Percentiles rank a stretch among this genome's conserved stretches.
Evolutionary conservation across 1,140 invertebrate species (phyloP).

Genomic region (Kradibia gibbosae): DNA sequence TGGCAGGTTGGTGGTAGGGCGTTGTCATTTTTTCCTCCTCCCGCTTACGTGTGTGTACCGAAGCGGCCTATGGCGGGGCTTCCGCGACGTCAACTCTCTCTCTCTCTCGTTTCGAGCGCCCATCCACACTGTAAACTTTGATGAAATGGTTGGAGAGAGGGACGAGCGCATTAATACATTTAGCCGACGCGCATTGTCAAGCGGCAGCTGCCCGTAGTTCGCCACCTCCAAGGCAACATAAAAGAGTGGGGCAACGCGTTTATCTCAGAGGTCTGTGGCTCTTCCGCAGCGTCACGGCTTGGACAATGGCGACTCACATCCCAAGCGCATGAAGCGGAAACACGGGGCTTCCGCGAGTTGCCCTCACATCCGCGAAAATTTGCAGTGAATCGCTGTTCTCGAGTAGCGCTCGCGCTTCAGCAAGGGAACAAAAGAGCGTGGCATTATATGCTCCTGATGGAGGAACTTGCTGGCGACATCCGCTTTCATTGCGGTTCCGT

Average conservation of each 20-base stretch:
- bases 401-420: not conserved
- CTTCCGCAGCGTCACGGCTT: not conserved
- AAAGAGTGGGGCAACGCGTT: not conserved
- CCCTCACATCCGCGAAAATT: slow-evolving; percentile 18
- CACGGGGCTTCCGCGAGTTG: not conserved
- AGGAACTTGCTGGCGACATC: slow-evolving; percentile 65
- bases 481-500: slow-evolving; percentile 73
- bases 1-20: not conserved
- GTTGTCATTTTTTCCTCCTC: slow-evolving; percentile 45
- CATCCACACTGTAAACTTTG: slow-evolving; percentile 64
- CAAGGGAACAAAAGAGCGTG: not conserved
- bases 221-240: not conserved
- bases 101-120: slow-evolving; percentile 16
- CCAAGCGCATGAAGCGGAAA: not conserved
- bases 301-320: slow-evolving; percentile 11
- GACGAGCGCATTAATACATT: slow-evolving; percentile 67
- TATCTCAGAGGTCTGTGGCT: not conserved
- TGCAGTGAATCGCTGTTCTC: slow-evolving; percentile 5
- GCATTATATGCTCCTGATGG: slow-evolving; percentile 62
- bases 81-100: slow-evolving; percentile 50
- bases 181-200: slow-evolving; percentile 67
- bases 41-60: not conserved
- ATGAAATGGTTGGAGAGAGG: slow-evolving; percentile 63
- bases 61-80: slow-evolving; percentile 41
- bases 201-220: slow-evolving; percentile 62